Percentiles rank a stretch among this genome's conserved stretches.
phyloP scores from a whole-genome alignment of 2,797 vertebrate genomes.

The Siniperca obscura region DNA sequence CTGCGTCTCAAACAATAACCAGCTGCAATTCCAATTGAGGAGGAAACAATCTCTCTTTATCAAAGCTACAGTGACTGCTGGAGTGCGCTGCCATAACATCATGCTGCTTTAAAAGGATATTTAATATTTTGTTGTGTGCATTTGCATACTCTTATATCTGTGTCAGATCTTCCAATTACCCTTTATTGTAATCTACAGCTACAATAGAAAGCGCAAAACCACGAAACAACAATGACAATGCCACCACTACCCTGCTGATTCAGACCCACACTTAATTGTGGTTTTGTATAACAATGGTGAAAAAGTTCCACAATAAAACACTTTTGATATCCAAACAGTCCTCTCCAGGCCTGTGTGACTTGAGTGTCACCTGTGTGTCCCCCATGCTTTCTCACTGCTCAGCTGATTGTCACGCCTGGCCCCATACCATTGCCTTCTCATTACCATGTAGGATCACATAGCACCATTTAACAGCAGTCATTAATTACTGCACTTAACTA shows the following conservation, averaged over 20 bases:
- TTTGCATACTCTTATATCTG: conserved; percentile 34
- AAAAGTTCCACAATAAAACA: conserved; percentile 27
- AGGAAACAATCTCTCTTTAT: conserved; percentile 47
- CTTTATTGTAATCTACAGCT: conserved; percentile 25
- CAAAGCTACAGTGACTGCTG: conserved; percentile 39
- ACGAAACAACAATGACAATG: conserved; percentile 25
- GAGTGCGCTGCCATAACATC: conserved; percentile 14
- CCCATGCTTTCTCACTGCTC: conserved; percentile 41
- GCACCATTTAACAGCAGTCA: conserved; percentile 82
- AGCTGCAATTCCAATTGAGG: conserved; percentile 28
- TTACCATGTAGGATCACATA: conserved; percentile 82
- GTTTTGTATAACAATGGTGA: conserved; percentile 31
- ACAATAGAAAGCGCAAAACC: conserved; percentile 31
- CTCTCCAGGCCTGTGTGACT: conserved; percentile 11
- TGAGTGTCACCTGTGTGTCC: conserved; percentile 34
- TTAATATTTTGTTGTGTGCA: conserved; percentile 16
- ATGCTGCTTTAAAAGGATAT: conserved; percentile 34
- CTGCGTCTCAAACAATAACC: conserved; percentile 56
- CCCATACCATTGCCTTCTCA: conserved; percentile 77
- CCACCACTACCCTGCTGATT: background rate
- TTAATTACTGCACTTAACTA: conserved; percentile 88
- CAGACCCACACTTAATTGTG: conserved; percentile 16
- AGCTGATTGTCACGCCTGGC: conserved; percentile 75
- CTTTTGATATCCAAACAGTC: conserved; percentile 4
- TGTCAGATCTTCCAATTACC: conserved; percentile 33